phyloP scores from a whole-genome alignment of 1,140 invertebrate genomes.

The Bursaphelenchus mucronatus region DNA sequence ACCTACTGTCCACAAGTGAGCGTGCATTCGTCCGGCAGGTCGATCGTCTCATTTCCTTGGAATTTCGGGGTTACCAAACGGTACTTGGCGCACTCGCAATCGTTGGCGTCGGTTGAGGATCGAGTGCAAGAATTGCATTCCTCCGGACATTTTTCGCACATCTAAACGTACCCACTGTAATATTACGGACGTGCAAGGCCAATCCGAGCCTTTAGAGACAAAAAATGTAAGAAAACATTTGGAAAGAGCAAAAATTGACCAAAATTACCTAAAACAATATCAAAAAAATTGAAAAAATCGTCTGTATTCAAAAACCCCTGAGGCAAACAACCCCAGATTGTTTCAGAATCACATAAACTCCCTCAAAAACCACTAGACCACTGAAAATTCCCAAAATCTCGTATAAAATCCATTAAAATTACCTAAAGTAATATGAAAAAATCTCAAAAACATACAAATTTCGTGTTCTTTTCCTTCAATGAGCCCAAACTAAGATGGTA shows the following conservation, averaged over 20 bases:
- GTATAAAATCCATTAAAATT: too few relatives aligned
- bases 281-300: too few relatives aligned
- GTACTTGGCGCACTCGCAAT: constrained; percentile 31
- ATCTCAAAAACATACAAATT: too few relatives aligned
- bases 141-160: constrained; percentile 37
- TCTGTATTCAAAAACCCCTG: too few relatives aligned
- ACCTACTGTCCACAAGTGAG: constrained; percentile 40
- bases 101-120: constrained; percentile 8
- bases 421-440: too few relatives aligned
- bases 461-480: not conserved
- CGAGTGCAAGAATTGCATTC: constrained; percentile 30
- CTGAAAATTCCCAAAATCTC: too few relatives aligned
- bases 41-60: not conserved
- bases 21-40: constrained; percentile 12
- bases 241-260: not conserved
- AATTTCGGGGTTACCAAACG: constrained; percentile 1
- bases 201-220: not conserved
- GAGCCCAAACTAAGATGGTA: constrained; percentile 28
- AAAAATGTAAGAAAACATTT: not conserved
- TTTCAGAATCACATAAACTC: too few relatives aligned
- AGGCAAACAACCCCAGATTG: too few relatives aligned
- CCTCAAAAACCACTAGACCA: too few relatives aligned
- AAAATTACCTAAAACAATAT: not conserved
- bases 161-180: constrained; percentile 21
- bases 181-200: not conserved